Evolutionary conservation across 2,888 invertebrate genomes (phyloP).

Genomic region (Agrochola lota): DNA sequence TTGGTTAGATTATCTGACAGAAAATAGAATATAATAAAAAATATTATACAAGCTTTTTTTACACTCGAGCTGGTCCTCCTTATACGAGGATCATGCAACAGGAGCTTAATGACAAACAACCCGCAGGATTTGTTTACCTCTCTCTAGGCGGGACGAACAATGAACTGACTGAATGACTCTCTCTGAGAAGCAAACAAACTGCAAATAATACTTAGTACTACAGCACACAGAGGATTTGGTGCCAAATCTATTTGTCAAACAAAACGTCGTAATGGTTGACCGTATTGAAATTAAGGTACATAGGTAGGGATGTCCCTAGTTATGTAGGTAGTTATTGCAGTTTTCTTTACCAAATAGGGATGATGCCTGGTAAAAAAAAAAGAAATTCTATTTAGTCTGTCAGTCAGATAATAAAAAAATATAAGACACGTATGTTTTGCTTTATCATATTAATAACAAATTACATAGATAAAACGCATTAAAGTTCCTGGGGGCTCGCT

Average conservation of each 20-base stretch:
- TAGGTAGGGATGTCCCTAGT: not conserved
- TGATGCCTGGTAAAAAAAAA: too few species aligned
- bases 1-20: not conserved
- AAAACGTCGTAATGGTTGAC: not conserved
- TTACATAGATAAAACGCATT: too few species aligned
- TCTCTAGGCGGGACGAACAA: constrained; percentile 5
- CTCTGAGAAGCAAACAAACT: constrained; percentile 1
- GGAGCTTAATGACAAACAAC: not conserved
- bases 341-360: not conserved
- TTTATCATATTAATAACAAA: too few species aligned
- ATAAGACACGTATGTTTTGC: too few species aligned
- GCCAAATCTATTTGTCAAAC: not conserved
- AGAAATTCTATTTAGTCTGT: too few species aligned
- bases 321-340: not conserved
- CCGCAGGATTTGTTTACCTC: not conserved
- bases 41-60: not conserved
- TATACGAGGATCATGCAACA: not conserved
- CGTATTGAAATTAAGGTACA: not conserved
- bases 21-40: not conserved
- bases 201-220: constrained; percentile 8
- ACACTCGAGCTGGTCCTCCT: not conserved
- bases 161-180: not conserved
- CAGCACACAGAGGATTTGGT: not conserved
- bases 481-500: too few species aligned
- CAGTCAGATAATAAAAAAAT: too few species aligned